phyloP scores from a whole-genome alignment of 2,113 vertebrate species.

The Spizaetus ornatus region DNA sequence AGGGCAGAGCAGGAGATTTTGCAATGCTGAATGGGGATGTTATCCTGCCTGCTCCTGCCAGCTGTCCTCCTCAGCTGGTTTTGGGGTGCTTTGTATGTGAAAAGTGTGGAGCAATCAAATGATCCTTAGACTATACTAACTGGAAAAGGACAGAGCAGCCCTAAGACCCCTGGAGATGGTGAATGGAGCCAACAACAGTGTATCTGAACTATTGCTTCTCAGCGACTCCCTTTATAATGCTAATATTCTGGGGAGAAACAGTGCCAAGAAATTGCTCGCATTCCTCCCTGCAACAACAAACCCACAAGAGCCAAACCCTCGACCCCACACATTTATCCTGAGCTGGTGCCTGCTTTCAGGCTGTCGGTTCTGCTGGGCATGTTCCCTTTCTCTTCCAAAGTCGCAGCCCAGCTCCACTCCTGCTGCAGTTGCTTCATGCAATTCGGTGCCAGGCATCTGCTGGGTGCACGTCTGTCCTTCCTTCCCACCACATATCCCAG shows the following conservation, averaged over 20 bases:
- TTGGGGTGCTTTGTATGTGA: neutral
- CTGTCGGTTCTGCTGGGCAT: neutral
- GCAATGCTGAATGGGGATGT: neutral
- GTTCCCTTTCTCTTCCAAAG: neutral
- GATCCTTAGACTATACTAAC: neutral
- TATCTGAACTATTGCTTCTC: neutral
- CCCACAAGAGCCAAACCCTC: neutral
- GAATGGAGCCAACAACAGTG: neutral
- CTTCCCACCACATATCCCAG: neutral
- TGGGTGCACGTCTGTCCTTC: neutral
- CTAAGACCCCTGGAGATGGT: neutral
- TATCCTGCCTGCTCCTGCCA: neutral
- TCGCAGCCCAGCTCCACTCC: neutral
- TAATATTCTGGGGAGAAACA: constrained; percentile 20
- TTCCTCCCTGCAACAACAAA: constrained; percentile 33
- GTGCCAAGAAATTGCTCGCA: constrained; percentile 35
- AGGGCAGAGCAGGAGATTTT: neutral
- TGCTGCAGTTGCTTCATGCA: neutral
- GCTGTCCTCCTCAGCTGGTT: neutral
- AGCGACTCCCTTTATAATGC: neutral
- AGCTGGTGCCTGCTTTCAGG: neutral
- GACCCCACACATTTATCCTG: neutral
- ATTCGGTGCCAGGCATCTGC: neutral
- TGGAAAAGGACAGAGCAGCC: neutral
- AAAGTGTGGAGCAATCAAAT: neutral